Conservation (phyloP, 2,888 invertebrate species). For the Drosophila rubida region DNA sequence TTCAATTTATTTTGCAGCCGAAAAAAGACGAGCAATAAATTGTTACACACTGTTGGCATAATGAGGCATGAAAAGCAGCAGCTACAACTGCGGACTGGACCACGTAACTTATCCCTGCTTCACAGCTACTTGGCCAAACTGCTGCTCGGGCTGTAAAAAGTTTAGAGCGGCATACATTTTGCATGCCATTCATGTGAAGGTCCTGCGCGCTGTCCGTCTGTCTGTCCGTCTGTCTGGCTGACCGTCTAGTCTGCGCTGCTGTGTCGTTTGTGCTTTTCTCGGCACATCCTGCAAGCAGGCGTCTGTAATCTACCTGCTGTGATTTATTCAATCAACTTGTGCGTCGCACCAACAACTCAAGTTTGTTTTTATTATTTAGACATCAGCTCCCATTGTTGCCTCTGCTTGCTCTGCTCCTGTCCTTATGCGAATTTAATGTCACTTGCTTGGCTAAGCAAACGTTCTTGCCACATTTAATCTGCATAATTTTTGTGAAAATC, state of each 20-base stretch:
- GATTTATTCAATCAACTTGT: conserved; percentile 77
- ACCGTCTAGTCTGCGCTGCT: conserved; percentile 1
- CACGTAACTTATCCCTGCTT: conserved; percentile 45
- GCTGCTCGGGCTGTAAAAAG: conserved; percentile 64
- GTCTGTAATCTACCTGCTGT: conserved; percentile 60
- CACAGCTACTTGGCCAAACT: conserved; percentile 74
- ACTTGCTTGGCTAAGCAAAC: conserved; percentile 57
- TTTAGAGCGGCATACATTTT: conserved; percentile 63
- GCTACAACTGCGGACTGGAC: conserved; percentile 6
- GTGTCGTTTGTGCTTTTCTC: conserved; percentile 12
- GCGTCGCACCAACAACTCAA: conserved; percentile 58
- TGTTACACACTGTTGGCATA: conserved; percentile 67
- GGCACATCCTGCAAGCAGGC: conserved; percentile 1
- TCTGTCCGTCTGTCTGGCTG: conserved; percentile 3
- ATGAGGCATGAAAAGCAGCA: conserved; percentile 66
- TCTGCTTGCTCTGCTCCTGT: conserved; percentile 17
- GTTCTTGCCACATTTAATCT: conserved; percentile 75
- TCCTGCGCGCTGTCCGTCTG: neutral
- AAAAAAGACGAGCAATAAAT: conserved; percentile 29
- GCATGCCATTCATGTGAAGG: conserved; percentile 54
- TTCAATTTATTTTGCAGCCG: conserved; percentile 32
- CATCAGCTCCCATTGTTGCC: conserved; percentile 24
- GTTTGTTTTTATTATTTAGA: conserved; percentile 74
- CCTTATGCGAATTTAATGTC: conserved; percentile 77
- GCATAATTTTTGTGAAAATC: conserved; percentile 74